These are phyloP conservation scores for Megaptera novaeangliae DNA, from an alignment of 2,113 vertebrate genomes.

Conservation along the genomic window DNA sequence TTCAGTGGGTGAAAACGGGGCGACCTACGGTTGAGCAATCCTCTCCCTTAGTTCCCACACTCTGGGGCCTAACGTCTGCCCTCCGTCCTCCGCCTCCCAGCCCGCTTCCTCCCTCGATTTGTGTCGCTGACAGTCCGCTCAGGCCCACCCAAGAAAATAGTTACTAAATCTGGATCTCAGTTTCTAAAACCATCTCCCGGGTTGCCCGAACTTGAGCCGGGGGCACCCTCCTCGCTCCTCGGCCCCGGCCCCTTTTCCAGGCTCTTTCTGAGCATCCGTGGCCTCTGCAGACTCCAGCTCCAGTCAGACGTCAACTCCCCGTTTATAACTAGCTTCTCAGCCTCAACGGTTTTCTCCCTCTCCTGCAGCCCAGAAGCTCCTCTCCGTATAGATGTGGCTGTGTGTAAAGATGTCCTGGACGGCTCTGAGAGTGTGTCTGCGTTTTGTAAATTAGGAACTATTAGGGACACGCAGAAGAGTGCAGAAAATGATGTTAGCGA, in stretches of 20 bases:
- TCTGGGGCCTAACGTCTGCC: not conserved
- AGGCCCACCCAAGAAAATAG: not conserved
- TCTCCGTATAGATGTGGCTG: not conserved
- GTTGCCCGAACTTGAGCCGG: not conserved
- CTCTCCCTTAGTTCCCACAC: not conserved
- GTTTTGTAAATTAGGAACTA: not conserved
- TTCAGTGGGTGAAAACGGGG: not conserved
- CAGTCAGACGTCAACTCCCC: not conserved
- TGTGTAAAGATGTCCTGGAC: not conserved
- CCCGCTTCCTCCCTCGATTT: not conserved
- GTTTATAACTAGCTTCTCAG: not conserved
- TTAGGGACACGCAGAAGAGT: not conserved
- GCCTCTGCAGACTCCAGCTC: not conserved
- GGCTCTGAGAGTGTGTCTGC: not conserved
- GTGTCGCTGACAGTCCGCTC: not conserved
- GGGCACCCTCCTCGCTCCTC: not conserved
- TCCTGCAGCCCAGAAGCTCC: not conserved
- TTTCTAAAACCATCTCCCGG: not conserved
- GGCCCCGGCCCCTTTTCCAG: not conserved
- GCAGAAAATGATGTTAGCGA: not conserved
- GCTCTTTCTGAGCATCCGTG: not conserved
- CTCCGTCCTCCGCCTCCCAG: not conserved
- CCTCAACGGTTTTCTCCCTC: not conserved
- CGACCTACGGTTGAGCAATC: not conserved
- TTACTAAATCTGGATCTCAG: not conserved